Evolutionary conservation across 1,140 invertebrate genomes (phyloP).

Genomic region (Drosophila kurseongensis): DNA sequence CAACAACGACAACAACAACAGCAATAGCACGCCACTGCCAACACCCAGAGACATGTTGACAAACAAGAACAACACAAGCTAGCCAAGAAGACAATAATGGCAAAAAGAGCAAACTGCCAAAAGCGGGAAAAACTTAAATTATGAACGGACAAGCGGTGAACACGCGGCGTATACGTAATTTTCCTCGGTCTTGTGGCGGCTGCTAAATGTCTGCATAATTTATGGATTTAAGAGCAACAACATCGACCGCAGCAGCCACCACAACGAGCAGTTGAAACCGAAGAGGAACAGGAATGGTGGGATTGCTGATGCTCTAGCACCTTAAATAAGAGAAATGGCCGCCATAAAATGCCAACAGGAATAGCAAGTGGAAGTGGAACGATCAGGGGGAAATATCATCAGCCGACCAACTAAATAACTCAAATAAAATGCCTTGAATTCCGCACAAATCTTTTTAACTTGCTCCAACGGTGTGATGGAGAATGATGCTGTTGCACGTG

Average conservation of each 20-base stretch:
- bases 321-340: constrained; percentile 66
- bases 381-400: constrained; percentile 51
- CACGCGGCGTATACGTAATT: constrained; percentile 73
- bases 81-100: constrained; percentile 32
- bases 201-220: constrained; percentile 77
- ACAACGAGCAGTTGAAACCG: constrained; percentile 8
- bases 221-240: constrained; percentile 56
- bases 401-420: constrained; percentile 70
- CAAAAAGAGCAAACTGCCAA: constrained; percentile 21
- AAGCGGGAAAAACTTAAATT: constrained; percentile 45
- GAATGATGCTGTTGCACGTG: constrained; percentile 24
- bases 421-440: constrained; percentile 67
- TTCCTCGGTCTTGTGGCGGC: constrained; percentile 48
- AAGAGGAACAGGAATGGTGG: constrained; percentile 12
- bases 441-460: constrained; percentile 77
- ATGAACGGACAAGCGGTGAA: constrained; percentile 37
- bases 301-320: constrained; percentile 51
- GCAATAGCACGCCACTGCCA: constrained; percentile 28
- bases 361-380: constrained; percentile 20
- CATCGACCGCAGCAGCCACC: constrained; percentile 1
- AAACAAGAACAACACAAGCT: constrained; percentile 54
- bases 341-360: constrained; percentile 41
- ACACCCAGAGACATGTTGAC: constrained; percentile 56
- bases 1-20: constrained; percentile 20
- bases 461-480: constrained; percentile 26